phyloP scores from a whole-genome alignment of 2,797 vertebrate species.

The Oreortyx pictus region DNA sequence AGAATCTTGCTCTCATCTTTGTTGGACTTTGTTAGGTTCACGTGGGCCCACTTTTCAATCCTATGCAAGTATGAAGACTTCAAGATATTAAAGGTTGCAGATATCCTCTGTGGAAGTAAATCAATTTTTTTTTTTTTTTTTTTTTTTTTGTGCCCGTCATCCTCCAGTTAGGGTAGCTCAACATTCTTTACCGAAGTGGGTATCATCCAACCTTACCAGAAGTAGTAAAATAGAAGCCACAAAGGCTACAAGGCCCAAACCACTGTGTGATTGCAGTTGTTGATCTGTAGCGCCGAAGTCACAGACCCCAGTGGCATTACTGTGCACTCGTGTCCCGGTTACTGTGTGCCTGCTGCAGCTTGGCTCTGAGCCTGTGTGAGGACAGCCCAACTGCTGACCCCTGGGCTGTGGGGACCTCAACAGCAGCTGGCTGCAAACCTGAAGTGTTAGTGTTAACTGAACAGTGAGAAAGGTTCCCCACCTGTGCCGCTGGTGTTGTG shows the following conservation, averaged over 20 bases:
- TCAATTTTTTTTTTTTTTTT: too few species aligned
- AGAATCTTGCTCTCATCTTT: too few species aligned
- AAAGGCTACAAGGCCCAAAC: background rate
- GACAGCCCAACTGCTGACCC: background rate
- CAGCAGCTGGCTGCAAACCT: background rate
- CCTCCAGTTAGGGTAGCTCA: background rate
- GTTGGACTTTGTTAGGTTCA: too few species aligned
- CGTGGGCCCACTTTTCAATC: too few species aligned
- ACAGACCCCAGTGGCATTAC: background rate
- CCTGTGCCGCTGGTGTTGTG: background rate
- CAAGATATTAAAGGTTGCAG: background rate
- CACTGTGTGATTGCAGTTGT: fast-evolving
- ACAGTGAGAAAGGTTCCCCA: background rate
- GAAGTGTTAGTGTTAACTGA: background rate
- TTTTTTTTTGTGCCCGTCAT: background rate
- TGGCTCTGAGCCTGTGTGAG: too few species aligned
- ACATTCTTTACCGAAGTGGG: background rate
- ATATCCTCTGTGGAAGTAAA: background rate
- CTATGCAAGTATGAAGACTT: background rate
- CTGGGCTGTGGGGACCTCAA: background rate
- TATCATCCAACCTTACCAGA: background rate
- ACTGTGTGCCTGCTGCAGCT: background rate
- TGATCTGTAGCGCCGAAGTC: background rate
- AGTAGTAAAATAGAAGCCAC: background rate
- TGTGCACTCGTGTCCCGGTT: background rate